Base-by-base conservation (phyloP, 2,797 vertebrate genomes). In the Cuculus canorus region DNA sequence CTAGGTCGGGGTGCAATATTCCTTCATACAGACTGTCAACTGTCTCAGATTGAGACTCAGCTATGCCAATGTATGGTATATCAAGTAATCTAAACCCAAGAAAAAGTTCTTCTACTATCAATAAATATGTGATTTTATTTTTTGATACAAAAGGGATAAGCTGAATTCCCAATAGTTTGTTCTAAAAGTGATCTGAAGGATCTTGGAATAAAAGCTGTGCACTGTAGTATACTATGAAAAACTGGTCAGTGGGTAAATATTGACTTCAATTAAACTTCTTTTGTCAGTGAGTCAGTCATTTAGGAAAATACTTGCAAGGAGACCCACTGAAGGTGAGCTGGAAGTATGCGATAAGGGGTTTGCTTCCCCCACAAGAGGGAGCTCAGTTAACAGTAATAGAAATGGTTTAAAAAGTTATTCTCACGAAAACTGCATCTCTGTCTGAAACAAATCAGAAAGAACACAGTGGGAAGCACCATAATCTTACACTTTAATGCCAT, bases 331-430 rank as follows among this genome's bases (percentile, higher is more conserved):
- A n/a, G 54, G 17, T 3, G 56, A 24, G 48, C 53, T 37, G 45
- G 5, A 4, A 6, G 11, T 3, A 47, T 0, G 0, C 24, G 25
- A 35, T 0, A 2, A 18, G 11, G 10, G 47, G 7, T 19, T 23
- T 17, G 43, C 39, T 84, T 57, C 43, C 10, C 21, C 94, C 97
- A 81, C 96, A 13, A 88, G 97, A 97, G 96, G 97, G 97, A 84
- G 96, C 95, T 97, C 86, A 6, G 6, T 4, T 12, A 52, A 93
- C 91, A 8, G 2, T 0, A 89, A 95, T 94, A 3, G 33, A 54
- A 84, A 43, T 3, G 5, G 4, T 2, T 54, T 0, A 18, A 92
- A 53, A 13, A 6, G 1, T 6, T 5, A 7, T 10, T 48, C 17
- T 48, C 1, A 0, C 17, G 32, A 22, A 64, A 77, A 25, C 16